Conservation (phyloP, 2,888 invertebrate genomes). For the Geophilus truncorum region DNA sequence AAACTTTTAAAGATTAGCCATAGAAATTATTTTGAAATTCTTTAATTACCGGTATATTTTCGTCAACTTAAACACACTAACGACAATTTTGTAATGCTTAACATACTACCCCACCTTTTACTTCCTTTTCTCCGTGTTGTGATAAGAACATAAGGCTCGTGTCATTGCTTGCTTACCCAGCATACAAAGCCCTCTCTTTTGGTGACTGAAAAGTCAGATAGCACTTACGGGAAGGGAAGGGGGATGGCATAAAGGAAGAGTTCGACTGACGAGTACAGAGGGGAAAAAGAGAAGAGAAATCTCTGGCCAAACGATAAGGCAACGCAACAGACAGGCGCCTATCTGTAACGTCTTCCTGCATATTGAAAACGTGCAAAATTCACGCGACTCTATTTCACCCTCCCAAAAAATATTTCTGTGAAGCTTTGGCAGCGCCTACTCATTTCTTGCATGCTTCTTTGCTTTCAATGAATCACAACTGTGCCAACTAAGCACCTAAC, state of each 20-base stretch:
- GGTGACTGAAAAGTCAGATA: constrained; percentile 22
- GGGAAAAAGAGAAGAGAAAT: background rate
- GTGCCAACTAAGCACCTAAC: constrained; percentile 22
- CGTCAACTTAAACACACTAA: too few species aligned
- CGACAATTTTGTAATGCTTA: background rate
- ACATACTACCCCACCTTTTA: background rate
- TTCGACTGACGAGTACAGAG: background rate
- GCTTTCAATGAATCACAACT: constrained; percentile 20
- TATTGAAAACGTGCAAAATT: constrained; percentile 28
- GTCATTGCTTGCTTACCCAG: constrained; percentile 29
- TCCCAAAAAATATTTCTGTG: background rate
- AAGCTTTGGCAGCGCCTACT: constrained; percentile 5
- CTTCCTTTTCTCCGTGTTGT: background rate
- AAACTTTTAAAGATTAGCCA: background rate
- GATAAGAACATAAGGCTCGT: constrained; percentile 27
- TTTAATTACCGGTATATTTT: too few species aligned
- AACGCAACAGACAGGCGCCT: constrained; percentile 13
- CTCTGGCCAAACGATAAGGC: constrained; percentile 27
- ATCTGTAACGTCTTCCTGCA: constrained; percentile 33
- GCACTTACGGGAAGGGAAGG: constrained; percentile 5
- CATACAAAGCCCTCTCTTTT: constrained; percentile 30
- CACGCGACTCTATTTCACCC: background rate
- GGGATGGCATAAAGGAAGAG: background rate
- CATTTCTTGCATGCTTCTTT: background rate
- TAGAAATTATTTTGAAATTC: too few species aligned